Conservation (phyloP, 2,113 vertebrate genomes). For the Amphilophus citrinellus region DNA sequence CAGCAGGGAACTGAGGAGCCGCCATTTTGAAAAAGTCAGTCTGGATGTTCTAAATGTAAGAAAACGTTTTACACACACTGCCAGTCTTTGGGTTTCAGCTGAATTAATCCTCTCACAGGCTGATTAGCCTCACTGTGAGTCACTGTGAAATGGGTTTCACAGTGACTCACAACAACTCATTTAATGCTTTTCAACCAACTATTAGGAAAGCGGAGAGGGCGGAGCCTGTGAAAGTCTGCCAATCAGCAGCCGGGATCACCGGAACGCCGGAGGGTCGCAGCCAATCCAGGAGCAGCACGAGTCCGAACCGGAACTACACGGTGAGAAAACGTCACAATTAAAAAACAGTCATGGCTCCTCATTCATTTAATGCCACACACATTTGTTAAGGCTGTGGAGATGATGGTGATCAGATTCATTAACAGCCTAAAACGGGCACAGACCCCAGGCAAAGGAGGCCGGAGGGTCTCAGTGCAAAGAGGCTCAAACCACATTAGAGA, state of each 20-base stretch:
- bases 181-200: neutral
- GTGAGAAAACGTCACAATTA: conserved; percentile 63
- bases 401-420: too few species aligned
- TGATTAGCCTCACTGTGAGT: too few species aligned
- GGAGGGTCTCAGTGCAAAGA: too few species aligned
- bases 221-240: conserved; percentile 48
- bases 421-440: neutral
- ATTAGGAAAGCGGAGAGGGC: conserved; percentile 72
- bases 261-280: conserved; percentile 20
- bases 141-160: neutral
- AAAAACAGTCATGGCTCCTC: neutral
- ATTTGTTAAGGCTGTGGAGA: neutral
- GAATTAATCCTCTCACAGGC: neutral
- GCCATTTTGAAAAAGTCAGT: conserved; percentile 74
- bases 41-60: conserved; percentile 78
- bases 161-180: neutral
- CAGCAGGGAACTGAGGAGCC: conserved; percentile 81
- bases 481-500: neutral
- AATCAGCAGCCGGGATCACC: neutral
- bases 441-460: neutral
- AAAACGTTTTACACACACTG: neutral
- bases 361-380: too few species aligned
- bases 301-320: conserved; percentile 29
- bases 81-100: neutral
- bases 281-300: conserved; percentile 30